These are phyloP conservation scores for Sinonovacula constricta DNA, from an alignment of 1,140 invertebrate species.

Conservation along the genomic window DNA sequence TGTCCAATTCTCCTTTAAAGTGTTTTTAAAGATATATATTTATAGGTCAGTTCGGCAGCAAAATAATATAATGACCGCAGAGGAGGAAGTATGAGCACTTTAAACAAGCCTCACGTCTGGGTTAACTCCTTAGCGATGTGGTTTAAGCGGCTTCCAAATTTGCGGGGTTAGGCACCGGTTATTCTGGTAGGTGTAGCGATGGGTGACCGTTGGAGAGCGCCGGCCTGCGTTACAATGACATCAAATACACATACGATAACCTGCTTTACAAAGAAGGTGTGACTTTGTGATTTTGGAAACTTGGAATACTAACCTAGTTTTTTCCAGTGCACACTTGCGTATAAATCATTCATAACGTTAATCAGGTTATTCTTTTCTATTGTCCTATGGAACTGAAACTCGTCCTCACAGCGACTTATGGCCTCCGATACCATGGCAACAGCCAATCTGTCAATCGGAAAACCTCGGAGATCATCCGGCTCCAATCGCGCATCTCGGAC, in stretches of 20 bases:
- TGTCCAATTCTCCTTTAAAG: too few species aligned
- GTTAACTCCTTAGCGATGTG: background rate
- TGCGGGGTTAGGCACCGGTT: background rate
- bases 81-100: too few species aligned
- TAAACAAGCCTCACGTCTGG: too few species aligned
- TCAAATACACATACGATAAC: background rate
- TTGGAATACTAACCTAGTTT: slow-evolving; percentile 31
- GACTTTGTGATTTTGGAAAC: background rate
- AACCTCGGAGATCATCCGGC: slow-evolving; percentile 19
- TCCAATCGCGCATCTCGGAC: slow-evolving; percentile 1
- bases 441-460: slow-evolving; percentile 39
- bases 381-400: slow-evolving; percentile 21
- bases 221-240: background rate
- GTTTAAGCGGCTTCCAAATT: background rate
- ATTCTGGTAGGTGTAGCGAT: background rate
- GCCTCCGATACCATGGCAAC: slow-evolving; percentile 32
- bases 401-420: slow-evolving; percentile 18
- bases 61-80: too few species aligned
- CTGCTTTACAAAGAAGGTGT: background rate
- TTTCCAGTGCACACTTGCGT: slow-evolving; percentile 44
- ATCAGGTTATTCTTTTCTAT: slow-evolving; percentile 33
- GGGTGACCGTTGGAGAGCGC: background rate
- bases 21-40: too few species aligned
- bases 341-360: slow-evolving; percentile 18
- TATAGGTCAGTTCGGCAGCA: too few species aligned